phyloP scores from a whole-genome alignment of 2,888 invertebrate species.

The Drosophila mettleri region DNA sequence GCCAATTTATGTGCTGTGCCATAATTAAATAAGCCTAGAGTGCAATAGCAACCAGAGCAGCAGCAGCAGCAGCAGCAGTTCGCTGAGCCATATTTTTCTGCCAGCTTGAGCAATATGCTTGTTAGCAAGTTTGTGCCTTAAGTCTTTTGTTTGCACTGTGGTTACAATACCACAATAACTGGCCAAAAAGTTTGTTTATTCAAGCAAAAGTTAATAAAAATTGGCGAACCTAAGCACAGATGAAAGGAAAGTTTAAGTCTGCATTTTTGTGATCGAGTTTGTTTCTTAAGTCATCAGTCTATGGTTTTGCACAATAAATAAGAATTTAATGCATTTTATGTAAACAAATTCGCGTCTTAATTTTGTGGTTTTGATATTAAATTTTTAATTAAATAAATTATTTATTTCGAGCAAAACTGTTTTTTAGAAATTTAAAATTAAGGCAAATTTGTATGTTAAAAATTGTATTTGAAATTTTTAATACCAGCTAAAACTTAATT shows the following conservation, averaged over 20 bases:
- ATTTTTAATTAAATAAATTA: not conserved
- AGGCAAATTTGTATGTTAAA: no score
- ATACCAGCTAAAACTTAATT: no score
- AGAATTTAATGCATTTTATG: no score
- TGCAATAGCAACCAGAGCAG: conserved; percentile 26
- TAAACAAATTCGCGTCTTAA: no score
- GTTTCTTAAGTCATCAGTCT: not conserved
- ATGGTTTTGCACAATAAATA: no score
- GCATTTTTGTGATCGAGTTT: not conserved
- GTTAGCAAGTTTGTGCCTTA: conserved; percentile 65
- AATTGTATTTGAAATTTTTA: no score
- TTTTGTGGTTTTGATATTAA: not conserved
- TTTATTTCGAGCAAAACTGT: not conserved
- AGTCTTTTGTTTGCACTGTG: conserved; percentile 63
- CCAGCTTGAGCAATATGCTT: conserved; percentile 50
- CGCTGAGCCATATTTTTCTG: conserved; percentile 27
- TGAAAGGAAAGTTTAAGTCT: not conserved
- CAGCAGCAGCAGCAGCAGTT: conserved; percentile 1
- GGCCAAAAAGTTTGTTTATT: not conserved
- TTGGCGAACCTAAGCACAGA: not conserved
- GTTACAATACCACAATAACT: not conserved
- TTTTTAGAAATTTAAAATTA: no score
- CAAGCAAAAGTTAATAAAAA: not conserved
- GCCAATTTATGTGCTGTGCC: conserved; percentile 51
- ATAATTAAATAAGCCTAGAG: conserved; percentile 65